Conservation (phyloP, 1,140 invertebrate genomes). For the Bombyx mori region ASM3026992v2 NC_085111.1:14127001-14127500, state of each 20-base stretch:
- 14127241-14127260: slow-evolving; percentile 58
- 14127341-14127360: slow-evolving; percentile 64
- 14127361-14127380: slow-evolving; percentile 53
- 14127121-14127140: slow-evolving; percentile 51
- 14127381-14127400: slow-evolving; percentile 1
- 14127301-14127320: slow-evolving; percentile 69
- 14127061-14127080: slow-evolving; percentile 49
- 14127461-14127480: not conserved
- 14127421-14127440: not conserved
- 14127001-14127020: slow-evolving; percentile 8
- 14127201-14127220: slow-evolving; percentile 68
- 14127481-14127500: slow-evolving; percentile 1
- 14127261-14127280: slow-evolving; percentile 59
- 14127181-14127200: slow-evolving; percentile 44
- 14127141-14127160: slow-evolving; percentile 50
- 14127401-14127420: not conserved
- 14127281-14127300: slow-evolving; percentile 70
- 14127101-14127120: slow-evolving; percentile 47
- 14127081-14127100: slow-evolving; percentile 39
- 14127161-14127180: slow-evolving; percentile 50
- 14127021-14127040: slow-evolving; percentile 35
- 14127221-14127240: slow-evolving; percentile 51
- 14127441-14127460: slow-evolving; percentile 2
- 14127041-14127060: slow-evolving; percentile 57
- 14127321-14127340: slow-evolving; percentile 61